A percentile compares a stretch with the other conserved stretches of the same genome.
Conservation (phyloP, 2,797 vertebrate genomes). For the Sarcophilus harrisii region DNA sequence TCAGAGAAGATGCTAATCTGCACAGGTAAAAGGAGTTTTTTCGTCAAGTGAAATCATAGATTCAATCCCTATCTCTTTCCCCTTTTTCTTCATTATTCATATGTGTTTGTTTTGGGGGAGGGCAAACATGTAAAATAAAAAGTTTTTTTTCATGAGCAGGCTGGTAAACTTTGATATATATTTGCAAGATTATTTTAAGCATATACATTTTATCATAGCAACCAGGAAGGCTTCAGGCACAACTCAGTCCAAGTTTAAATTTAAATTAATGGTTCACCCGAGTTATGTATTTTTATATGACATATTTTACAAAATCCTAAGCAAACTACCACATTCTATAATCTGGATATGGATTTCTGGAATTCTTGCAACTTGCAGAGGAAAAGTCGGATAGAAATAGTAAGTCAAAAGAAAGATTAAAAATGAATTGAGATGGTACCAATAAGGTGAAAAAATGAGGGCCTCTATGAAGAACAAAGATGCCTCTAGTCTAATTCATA, state of each 20-base stretch:
- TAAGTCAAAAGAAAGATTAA: background rate
- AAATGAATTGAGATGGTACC: background rate
- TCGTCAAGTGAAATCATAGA: background rate
- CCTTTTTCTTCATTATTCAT: background rate
- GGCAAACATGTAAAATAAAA: slow-evolving; percentile 3
- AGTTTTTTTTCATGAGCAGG: background rate
- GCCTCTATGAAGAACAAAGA: background rate
- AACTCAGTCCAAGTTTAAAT: background rate
- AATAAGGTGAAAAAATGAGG: background rate
- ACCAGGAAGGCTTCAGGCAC: background rate
- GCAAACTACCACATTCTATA: background rate
- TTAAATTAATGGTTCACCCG: background rate
- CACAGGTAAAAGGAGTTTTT: background rate
- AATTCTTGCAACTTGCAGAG: accelerated
- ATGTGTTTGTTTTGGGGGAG: background rate
- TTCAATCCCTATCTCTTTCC: background rate
- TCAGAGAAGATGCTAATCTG: background rate
- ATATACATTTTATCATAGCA: background rate
- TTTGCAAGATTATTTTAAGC: slow-evolving; percentile 37
- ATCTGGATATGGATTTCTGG: background rate
- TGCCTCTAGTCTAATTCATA: background rate
- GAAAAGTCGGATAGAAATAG: background rate
- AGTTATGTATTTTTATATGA: background rate
- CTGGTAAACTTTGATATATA: slow-evolving; percentile 13
- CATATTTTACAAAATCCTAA: background rate